Percentiles rank a stretch among this genome's conserved stretches.
These are phyloP conservation scores for Crocidura indochinensis DNA, from an alignment of 2,797 vertebrate genomes.

Conservation along the genomic window DNA sequence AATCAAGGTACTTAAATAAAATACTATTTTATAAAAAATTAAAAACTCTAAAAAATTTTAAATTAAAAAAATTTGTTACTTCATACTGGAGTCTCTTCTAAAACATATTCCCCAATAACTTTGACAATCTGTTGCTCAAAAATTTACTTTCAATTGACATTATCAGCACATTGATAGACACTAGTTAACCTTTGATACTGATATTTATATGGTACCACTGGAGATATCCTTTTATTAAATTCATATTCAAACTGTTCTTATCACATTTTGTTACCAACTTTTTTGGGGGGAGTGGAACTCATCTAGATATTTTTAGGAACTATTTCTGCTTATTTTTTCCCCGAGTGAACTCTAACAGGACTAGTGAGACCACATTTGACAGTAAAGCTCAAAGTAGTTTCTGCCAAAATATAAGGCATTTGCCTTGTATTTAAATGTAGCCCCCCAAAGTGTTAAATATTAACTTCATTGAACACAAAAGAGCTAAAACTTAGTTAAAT, in stretches of 20 bases:
- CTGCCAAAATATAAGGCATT: too few species aligned
- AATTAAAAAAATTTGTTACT: neutral
- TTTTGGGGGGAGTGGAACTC: too few species aligned
- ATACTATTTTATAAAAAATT: too few species aligned
- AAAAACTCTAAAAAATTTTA: too few species aligned
- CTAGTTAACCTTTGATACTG: neutral
- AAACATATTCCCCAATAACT: neutral
- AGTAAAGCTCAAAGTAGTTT: too few species aligned
- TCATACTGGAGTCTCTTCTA: neutral
- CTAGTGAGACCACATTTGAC: too few species aligned
- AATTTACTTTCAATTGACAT: neutral
- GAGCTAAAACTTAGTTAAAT: neutral
- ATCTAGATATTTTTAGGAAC: too few species aligned
- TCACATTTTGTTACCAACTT: neutral
- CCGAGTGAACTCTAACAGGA: too few species aligned
- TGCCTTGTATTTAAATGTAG: too few species aligned
- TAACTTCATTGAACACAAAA: neutral
- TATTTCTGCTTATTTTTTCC: too few species aligned
- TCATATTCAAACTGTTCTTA: neutral
- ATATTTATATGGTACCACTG: neutral
- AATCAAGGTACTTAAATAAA: too few species aligned
- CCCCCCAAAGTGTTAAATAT: neutral
- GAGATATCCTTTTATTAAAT: constrained; percentile 6
- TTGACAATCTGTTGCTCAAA: neutral
- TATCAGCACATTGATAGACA: neutral